Evolutionary conservation across 2,113 vertebrate species (phyloP), one percentile per base, ranked within the genome.

Genomic region (Oreamnos americanus): DNA sequence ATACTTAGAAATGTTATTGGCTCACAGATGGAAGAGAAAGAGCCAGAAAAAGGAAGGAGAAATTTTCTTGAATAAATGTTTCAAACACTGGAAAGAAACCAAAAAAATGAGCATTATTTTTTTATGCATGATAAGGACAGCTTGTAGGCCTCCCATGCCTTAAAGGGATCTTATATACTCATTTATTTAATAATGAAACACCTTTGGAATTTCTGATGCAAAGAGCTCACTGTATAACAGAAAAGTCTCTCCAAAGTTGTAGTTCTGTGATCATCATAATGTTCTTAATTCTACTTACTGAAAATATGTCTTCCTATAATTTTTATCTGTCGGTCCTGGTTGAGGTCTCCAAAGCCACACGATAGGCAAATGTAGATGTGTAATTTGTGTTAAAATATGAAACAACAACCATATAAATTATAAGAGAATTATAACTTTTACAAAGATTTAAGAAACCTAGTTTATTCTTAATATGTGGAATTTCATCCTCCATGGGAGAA

Each of bases 111-210:
- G 45, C 26, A 64, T 39, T 55, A 14, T 7, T 57, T 90, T 23
- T 55, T 82, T 82, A 82, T 90, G 13, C 30, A 9, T 43, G 39
- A 88, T 28, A 85, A 81, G 85, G 51, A 64, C 45, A 89, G 43
- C n/a, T 88, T 21, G 7, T 93, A 45, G 23, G n/a, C 67, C 64
- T 71, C 71, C 23, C 6, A 25, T 60, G 16, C 47, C 39, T 92
- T 45, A 45, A 96, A 95, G 21, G 36, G 57, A 39, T 81, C 10
- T 93, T 83, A 49, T 47, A 21, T 78, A 12, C 33, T 30, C 33
- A 57, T 84, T 97, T 92, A 78, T 91, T 97, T 74, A 76, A 47
- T 47, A 92, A 71, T 91, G 28, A 39, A 95, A 78, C 28, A 53
- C 1, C 6, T 39, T 88, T 62, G 51, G 78, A 86, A 93, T 91